Evolutionary conservation across 2,888 invertebrate genomes (phyloP), one percentile per base, ranked within the genome.

Genomic region (Himalopsyche kuldschensis): DNA sequence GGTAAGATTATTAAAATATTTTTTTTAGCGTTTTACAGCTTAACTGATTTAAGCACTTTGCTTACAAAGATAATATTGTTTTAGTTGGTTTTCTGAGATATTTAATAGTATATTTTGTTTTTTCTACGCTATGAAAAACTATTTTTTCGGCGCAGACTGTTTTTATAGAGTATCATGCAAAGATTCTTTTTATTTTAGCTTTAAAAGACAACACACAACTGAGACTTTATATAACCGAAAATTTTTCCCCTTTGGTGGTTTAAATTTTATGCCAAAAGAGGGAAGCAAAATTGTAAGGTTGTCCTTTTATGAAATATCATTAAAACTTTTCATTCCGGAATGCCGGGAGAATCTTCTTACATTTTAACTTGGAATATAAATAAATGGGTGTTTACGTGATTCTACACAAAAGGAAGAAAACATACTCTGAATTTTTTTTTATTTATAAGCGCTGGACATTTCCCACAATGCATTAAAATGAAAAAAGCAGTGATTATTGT

Each of bases 291-390:
- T 75, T 75, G 63, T 31, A 32, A 69, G 75, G 30, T 55, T 31
- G 63, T 80, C 24, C 80, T 32, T 79, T 80, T 82, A 82, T 82
- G 82, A 82, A 82, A 82, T 82, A 82, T 82, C 82, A 82, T 82
- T 82, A 82, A 82, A 82, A 82, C 78, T 82, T 82, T 82, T 82
- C 82, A 82, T 82, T 82, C 35, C 48, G n/a, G 63, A 78, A 82
- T 32, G 32, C 78, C n/a, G 69, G 30, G 55, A 32, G 78, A 63
- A 17, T 30, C n/a, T 75, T 75, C 32, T 15, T 75, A 75, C 20
- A 55, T 75, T 75, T 75, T 31, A 30, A 75, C 32, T n/a, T 20
- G 31, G 4, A 69, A 80, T 17, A 32, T 24, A 80, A 80, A 80
- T 80, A 80, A 80, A 80, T 69, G 80, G 31, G 48, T 79, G 79